Conservation (phyloP, 2,888 invertebrate species). For the Chirona hameri region DNA sequence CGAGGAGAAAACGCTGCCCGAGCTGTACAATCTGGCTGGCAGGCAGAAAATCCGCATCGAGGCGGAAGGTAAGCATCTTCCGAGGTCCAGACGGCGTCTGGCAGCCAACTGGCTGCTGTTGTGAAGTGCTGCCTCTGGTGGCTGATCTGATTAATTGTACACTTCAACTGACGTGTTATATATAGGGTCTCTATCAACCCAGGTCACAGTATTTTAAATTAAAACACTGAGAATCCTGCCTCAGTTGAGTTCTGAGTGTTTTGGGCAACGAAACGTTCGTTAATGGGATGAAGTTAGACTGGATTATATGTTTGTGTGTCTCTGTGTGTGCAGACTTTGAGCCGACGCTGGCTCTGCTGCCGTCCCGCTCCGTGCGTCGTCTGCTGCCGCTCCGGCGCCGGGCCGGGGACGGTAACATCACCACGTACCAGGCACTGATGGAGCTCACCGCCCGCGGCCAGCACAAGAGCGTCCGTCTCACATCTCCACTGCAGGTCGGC, state of each 20-base stretch:
- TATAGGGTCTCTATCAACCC: no score
- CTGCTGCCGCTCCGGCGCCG: background rate
- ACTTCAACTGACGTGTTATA: no score
- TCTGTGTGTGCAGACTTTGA: background rate
- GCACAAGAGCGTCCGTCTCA: background rate
- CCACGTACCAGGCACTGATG: background rate
- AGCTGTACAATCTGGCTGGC: conserved; percentile 60
- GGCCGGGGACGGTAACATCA: background rate
- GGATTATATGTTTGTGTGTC: no score
- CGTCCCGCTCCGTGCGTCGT: background rate
- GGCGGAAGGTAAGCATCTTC: conserved; percentile 55
- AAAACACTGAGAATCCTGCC: no score
- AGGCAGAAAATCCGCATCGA: conserved; percentile 62
- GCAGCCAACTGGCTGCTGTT: no score
- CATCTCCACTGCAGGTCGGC: background rate
- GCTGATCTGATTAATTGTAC: no score
- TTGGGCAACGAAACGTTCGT: no score
- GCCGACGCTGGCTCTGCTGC: background rate
- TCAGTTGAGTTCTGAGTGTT: no score
- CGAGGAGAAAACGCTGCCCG: conserved; percentile 52
- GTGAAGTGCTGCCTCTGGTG: no score
- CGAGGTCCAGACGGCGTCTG: no score
- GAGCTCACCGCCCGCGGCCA: background rate
- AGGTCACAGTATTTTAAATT: no score
- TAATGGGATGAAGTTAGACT: no score